Conservation (phyloP, 2,888 invertebrate species). For the Osedax frankpressi region DNA sequence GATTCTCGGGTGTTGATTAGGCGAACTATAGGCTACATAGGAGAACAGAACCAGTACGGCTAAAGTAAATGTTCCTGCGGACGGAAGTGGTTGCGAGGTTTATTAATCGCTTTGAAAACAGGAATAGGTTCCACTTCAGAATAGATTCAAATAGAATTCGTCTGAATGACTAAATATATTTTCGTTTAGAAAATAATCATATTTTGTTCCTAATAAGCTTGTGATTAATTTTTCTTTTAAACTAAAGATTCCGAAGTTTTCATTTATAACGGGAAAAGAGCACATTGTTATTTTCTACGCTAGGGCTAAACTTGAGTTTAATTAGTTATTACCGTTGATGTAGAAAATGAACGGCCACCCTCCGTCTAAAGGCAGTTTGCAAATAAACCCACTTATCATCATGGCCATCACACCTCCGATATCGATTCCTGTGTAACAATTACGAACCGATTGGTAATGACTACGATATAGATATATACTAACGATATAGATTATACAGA, state of each 20-base stretch:
- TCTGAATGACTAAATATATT: too few relatives aligned
- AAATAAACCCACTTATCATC: constrained; percentile 32
- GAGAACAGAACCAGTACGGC: constrained; percentile 21
- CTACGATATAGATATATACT: background rate
- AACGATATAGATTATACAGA: background rate
- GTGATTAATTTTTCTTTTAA: too few relatives aligned
- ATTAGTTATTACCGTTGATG: constrained; percentile 32
- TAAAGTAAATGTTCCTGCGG: constrained; percentile 4
- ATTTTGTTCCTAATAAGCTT: too few relatives aligned
- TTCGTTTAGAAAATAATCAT: too few relatives aligned
- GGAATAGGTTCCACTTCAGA: too few relatives aligned
- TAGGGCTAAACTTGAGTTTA: too few relatives aligned
- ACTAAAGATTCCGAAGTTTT: too few relatives aligned
- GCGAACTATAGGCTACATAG: constrained; percentile 20
- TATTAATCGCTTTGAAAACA: too few relatives aligned
- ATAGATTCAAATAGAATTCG: too few relatives aligned
- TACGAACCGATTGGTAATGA: background rate
- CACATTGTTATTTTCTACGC: too few relatives aligned
- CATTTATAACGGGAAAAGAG: too few relatives aligned
- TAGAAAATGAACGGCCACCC: constrained; percentile 40
- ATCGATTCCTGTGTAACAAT: constrained; percentile 23
- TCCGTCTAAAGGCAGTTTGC: constrained; percentile 33
- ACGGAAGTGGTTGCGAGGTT: too few relatives aligned
- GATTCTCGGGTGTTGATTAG: constrained; percentile 24
- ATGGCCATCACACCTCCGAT: constrained; percentile 27